These are phyloP conservation scores for Drosophila lacteicornis DNA, from an alignment of 1,140 invertebrate genomes.

Conservation along the genomic window DNA sequence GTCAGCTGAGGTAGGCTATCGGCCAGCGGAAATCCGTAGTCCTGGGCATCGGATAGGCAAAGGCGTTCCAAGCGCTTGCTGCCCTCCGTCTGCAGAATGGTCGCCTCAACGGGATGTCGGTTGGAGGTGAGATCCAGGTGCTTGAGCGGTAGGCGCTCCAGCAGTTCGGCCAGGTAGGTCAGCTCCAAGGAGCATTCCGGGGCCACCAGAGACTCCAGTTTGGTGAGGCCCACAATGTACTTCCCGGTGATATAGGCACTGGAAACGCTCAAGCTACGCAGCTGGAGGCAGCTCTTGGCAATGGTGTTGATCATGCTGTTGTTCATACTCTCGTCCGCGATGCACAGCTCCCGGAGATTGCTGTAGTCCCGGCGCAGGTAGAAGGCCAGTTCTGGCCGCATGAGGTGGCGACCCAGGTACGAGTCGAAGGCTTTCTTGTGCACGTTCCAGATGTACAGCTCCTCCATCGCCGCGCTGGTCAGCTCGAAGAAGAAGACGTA, in stretches of 20 bases:
- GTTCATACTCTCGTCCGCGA: constrained; percentile 61
- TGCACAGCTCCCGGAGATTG: constrained; percentile 62
- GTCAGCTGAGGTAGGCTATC: constrained; percentile 48
- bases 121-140: constrained; percentile 63
- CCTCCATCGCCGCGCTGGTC: constrained; percentile 60
- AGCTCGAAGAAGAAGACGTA: constrained; percentile 73
- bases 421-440: constrained; percentile 64
- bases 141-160: constrained; percentile 46
- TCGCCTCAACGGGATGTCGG: constrained; percentile 51
- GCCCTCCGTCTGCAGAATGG: constrained; percentile 42
- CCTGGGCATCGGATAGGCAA: constrained; percentile 60
- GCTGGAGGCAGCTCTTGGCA: constrained; percentile 49
- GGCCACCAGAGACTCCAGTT: constrained; percentile 54
- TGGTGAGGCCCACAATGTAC: constrained; percentile 31
- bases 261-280: constrained; percentile 62
- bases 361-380: constrained; percentile 61
- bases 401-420: constrained; percentile 67
- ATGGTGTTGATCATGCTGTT: constrained; percentile 70
- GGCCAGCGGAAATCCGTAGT: constrained; percentile 63
- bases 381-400: constrained; percentile 67
- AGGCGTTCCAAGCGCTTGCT: constrained; percentile 49
- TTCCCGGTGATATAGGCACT: constrained; percentile 70
- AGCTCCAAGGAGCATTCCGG: constrained; percentile 64
- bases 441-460: constrained; percentile 65
- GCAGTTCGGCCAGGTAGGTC: constrained; percentile 42